Base-by-base conservation (phyloP, 2,113 vertebrate species). In the Corynorhinus townsendii region DNA sequence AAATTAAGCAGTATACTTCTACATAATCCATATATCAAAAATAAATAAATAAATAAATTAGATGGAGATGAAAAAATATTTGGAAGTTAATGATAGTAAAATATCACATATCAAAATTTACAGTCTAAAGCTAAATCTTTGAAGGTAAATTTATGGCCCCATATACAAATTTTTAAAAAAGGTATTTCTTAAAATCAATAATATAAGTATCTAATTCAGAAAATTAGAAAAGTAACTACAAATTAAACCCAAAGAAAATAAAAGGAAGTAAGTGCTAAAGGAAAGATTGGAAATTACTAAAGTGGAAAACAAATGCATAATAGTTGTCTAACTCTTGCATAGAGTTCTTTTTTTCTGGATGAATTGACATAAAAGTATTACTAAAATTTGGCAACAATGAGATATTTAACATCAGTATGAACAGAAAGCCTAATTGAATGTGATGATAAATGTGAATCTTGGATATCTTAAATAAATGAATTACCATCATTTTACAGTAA, bases 371-470 rank as follows among this genome's bases (percentile, higher is more conserved):
- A 82, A 91, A 90, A 71, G 64, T 28, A 68, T 87, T 86, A 47
- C 28, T 40, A 81, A 81, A 81, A 40, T 52, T 80, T 81, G 84
- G 19, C 7, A 84, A 54, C n/a, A 38, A 15, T 66, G 35, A 86
- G 90, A 89, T 91, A 87, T 94, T 93, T 97, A 96, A 86, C 49
- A 96, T 81, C 93, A 96, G 86, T 97, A 83, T 96, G 93, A 98
- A 93, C 95, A 96, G 93, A 97, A 97, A 94, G 95, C 95, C 96
- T 97, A 96, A 98, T 97, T 98, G 98, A 98, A 97, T 97, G 97
- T 97, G 97, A 97, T 97, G 98, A 97, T 98, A 98, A 94, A 97
- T 97, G 97, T 98, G 97, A 98, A 97, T 98, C 97, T 98, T 97
- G 96, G 96, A 94, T 96, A 98, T 97, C 97, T 96, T 98, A 97